Percentiles rank a stretch among this genome's conserved stretches.
These are phyloP conservation scores for Siphamia tubifer DNA, from an alignment of 2,113 vertebrate genomes.

Conservation along the genomic window DNA sequence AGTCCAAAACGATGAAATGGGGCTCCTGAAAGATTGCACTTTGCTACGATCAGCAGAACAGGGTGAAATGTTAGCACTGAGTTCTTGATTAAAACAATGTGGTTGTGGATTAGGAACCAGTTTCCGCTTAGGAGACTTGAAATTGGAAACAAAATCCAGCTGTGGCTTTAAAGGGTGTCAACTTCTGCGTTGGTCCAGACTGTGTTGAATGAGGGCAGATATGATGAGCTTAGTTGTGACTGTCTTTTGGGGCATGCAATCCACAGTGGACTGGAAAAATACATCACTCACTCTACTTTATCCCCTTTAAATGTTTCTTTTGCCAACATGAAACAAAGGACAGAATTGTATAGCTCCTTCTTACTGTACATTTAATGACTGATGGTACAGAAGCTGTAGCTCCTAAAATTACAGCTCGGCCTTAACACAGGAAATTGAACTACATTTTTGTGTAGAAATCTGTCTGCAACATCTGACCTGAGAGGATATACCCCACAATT, in stretches of 20 bases:
- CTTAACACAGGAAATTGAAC: conserved; percentile 66
- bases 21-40: conserved; percentile 40
- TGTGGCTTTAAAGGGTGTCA: conserved; percentile 24
- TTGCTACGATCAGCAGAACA: conserved; percentile 45
- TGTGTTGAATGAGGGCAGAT: background rate
- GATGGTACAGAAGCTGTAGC: conserved; percentile 21
- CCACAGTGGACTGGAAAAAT: background rate
- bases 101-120: conserved; percentile 16
- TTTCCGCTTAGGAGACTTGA: conserved; percentile 17
- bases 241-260: background rate
- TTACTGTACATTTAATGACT: background rate
- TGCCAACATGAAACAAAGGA: background rate
- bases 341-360: no score
- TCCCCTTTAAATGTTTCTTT: background rate
- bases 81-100: conserved; percentile 25
- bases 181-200: background rate
- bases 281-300: background rate
- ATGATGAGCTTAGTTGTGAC: background rate
- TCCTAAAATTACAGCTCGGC: conserved; percentile 34
- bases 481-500: conserved; percentile 39
- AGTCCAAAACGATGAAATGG: conserved; percentile 39
- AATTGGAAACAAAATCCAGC: conserved; percentile 46
- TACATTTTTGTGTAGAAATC: conserved; percentile 58
- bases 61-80: conserved; percentile 32
- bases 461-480: conserved; percentile 47